These are phyloP conservation scores for Halichoerus grypus DNA, from an alignment of 2,113 vertebrate species.

Conservation along the genomic window DNA sequence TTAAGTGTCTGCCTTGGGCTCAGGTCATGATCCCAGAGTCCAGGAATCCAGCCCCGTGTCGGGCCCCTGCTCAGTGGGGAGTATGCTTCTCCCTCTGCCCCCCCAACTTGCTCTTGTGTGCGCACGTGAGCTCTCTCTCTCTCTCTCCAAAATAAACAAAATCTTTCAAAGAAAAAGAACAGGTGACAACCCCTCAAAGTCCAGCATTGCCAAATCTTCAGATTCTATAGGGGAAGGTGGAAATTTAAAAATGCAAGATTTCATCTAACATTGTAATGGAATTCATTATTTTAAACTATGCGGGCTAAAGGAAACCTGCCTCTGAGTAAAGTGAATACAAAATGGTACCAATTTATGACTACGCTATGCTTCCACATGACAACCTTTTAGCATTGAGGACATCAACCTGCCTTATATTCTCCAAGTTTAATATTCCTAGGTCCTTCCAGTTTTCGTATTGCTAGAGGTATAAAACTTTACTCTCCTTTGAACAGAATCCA, in stretches of 20 bases:
- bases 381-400: background rate
- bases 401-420: background rate
- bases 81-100: background rate
- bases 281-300: background rate
- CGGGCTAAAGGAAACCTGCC: background rate
- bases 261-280: background rate
- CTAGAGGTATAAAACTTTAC: background rate
- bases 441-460: background rate
- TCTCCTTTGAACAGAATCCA: background rate
- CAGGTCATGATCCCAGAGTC: background rate
- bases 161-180: background rate
- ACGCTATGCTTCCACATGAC: background rate
- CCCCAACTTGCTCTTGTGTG: background rate
- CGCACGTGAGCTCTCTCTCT: rapidly evolving
- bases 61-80: background rate
- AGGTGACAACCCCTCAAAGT: background rate
- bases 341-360: background rate
- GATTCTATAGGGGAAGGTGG: background rate
- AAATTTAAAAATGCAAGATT: background rate
- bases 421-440: background rate
- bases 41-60: too few species aligned
- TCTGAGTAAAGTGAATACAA: background rate
- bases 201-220: background rate
- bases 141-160: background rate
- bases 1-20: background rate